Base-by-base conservation (phyloP, 1,140 invertebrate species). In the Drosophila nigrodunni region DNA sequence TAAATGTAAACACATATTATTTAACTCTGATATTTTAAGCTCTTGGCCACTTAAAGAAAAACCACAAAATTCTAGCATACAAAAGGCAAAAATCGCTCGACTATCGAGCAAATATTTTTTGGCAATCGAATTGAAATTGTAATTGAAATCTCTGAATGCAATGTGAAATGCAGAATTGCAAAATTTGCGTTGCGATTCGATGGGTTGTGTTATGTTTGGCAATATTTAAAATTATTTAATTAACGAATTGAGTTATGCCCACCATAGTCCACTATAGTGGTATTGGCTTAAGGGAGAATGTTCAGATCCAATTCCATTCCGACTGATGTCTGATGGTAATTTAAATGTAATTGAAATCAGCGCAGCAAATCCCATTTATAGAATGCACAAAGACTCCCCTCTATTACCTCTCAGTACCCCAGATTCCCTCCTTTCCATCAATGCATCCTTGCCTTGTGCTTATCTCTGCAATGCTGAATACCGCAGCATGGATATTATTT, bases 181-280 rank as follows among this genome's bases (percentile, higher is more conserved):
- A 62, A 30, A 49, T 30, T 47, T 47, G 44, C 30, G 39, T 55
- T 75, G 43, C 47, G 49, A 50, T 70, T 82, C 64, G 46, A 37
- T 62, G 46, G 54, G n/a, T 66, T 65, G 55, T 83, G 79, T 79
- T 88, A 77, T 83, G 74, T 81, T 71, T 75, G 77, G 77, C 85
- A 89, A 89, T 88, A 89, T 88, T 89, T 85, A 85, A 88, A 85
- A 88, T 89, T 89, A 89, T 88, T 88, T 88, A 88, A 89, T 88
- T 80, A 88, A 88, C 80, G 80, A 89, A 89, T 89, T 85, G 85
- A 83, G 78, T 89, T 88, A 88, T 89, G 80, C 71, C 39, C 67
- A 57, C 61, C 50, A 77, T 65, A 65, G 55, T 60, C 68, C 41
- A 30, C 25, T 4, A 25, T 25, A 25, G 25, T 25, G 11, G 9